phyloP scores from a whole-genome alignment of 2,888 invertebrate species.

The Sesamia inferens region DNA sequence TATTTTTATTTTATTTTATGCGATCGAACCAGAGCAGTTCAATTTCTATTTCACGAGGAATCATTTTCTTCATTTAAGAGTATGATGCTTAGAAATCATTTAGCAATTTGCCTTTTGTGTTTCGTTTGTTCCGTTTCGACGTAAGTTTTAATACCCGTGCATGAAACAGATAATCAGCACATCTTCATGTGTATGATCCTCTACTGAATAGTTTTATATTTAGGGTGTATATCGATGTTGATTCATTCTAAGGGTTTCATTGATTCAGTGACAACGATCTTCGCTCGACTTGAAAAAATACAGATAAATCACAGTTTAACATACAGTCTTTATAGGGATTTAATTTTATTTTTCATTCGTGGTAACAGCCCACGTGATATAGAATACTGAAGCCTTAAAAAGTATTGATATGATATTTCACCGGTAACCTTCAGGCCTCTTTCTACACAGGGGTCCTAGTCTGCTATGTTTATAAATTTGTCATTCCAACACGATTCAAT shows the following conservation, averaged over 20 bases:
- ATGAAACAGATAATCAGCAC: background rate
- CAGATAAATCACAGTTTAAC: background rate
- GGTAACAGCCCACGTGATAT: background rate
- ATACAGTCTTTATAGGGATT: background rate
- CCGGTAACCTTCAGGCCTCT: conserved; percentile 4
- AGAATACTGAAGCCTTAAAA: conserved; percentile 23
- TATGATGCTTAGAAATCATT: background rate
- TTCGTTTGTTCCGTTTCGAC: background rate
- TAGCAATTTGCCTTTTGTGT: background rate
- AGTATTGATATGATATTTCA: conserved; percentile 25
- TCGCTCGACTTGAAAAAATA: background rate
- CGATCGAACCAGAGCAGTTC: too few relatives aligned
- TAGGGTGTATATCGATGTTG: background rate
- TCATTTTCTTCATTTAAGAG: too few relatives aligned
- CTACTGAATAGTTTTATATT: background rate
- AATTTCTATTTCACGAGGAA: too few relatives aligned
- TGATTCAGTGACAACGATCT: background rate
- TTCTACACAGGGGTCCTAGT: background rate
- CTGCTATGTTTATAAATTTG: too few relatives aligned
- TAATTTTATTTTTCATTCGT: background rate
- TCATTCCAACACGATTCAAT: too few relatives aligned
- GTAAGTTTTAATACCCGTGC: background rate
- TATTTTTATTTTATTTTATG: too few relatives aligned
- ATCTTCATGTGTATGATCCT: background rate
- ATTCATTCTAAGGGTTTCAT: background rate